Evolutionary conservation across 2,113 vertebrate species (phyloP), one percentile per base, ranked within the genome.

Genomic region (Pangasianodon hypophthalmus): DNA sequence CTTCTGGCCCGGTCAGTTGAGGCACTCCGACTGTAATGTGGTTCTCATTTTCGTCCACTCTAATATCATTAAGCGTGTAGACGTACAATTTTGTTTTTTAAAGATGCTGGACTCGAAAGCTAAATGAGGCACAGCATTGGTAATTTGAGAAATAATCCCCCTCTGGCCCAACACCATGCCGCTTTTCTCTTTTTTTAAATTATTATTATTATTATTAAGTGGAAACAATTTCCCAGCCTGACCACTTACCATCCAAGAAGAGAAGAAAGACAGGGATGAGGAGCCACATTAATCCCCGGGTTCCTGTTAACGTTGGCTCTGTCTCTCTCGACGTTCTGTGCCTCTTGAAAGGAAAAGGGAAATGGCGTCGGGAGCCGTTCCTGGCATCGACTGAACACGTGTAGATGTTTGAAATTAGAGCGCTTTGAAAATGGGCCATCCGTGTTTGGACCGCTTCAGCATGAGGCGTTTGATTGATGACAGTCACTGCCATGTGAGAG

Each of bases 81-180:
- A 94, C 93, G 90, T 92, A 90, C 88, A 90, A 93, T 93, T 93
- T 93, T 94, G 93, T 95, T 94, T 95, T 94, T 95, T 93, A 90
- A 93, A 93, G 93, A 92, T 89, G 87, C 87, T 67, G 94, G 93
- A 94, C 93, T 93, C 87, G 60, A 91, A 91, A 89, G 91, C 93
- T 94, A 95, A 95, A 96, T 95, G 94, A 95, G 93, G 90, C 94
- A 90, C 91, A 93, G 91, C 94, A 93, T 95, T 92, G 46, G 94
- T 94, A 94, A 95, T 96, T 93, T 92, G 93, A 94, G 92, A 92
- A 93, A 82, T 94, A 95, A 95, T 95, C 95, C 95, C 62, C 60
- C 87, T 86, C 46, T 93, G 95, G 85, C 93, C 88, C 90, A 37
- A 82, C 26, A 26, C 44, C 5, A 88, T 77, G 90, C 92, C 92